Evolutionary conservation across 2,113 vertebrate genomes (phyloP), one percentile per base, ranked within the genome.

Genomic region (Ctenodactylus gundi): DNA sequence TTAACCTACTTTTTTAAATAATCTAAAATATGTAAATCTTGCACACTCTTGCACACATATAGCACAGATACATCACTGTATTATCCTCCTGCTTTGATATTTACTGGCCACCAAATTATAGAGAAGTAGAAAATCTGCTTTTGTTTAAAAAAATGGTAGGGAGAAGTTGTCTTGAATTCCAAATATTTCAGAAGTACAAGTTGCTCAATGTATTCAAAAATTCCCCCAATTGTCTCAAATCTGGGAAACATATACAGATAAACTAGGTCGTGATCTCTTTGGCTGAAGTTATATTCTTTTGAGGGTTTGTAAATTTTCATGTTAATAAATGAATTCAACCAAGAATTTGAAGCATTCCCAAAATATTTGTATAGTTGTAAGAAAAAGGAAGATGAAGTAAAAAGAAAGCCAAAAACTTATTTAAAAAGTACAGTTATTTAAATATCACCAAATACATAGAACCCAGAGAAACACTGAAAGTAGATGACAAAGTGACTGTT

Each of bases 351-450:
- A 64, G 46, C 55, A 31, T 87, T 90, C 17, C 9, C 27, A 3
- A 36, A 39, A 41, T 2, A 20, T 78, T 65, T 73, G 13, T 85
- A 55, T 68, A 53, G 34, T 39, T 72, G 10, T 55, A 55, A 29
- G 31, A 6, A 94, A 44, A 72, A 94, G 84, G 39, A 36, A 96
- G 17, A 92, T 62, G 84, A 97, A 92, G n/a, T 89, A 64, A 85
- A 96, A 65, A 70, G 65, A 80, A 75, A 73, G 7, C 11, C 1
- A 31, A 23, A 85, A 75, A 44, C 20, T 31, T 23, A 58, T n/a
- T n/a, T 55, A 29, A 78, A 91, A 75, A 53, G 73, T n/a, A 3
- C 44, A 65, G 0, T 67, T 94, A 83, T 77, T 86, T 85, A 70
- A 64, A 7, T 44, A 39, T 60, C n/a, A 36, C 44, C n/a, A 64